Evolutionary conservation across 2,888 invertebrate species (phyloP), one percentile per base, ranked within the genome.

Genomic region (Nemotelus pantherinus): DNA sequence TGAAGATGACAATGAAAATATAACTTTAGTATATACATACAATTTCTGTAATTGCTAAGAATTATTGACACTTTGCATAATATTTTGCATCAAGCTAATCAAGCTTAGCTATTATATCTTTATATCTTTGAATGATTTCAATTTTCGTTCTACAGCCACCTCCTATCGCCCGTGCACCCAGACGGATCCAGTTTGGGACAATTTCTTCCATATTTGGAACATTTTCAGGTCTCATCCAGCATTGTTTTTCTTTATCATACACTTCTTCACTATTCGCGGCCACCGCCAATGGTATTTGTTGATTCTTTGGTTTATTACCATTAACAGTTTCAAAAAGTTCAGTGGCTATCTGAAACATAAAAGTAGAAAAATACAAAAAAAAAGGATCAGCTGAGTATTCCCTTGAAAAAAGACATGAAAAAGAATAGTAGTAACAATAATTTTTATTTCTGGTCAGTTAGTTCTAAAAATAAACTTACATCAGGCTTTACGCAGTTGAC

Each of bases 101-200:
- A 9, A 83, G 75, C 10, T 76, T 80, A 60, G 80, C 81, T 3
- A 85, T 81, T 10, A 82, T 80, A 82, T 91, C 90, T 76, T 91
- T 89, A 82, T 96, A 94, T 81, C 91, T 90, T 6, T 89, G 89
- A 55, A 97, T 93, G 85, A 97, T 95, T 0, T 92, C 89, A 1
- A 96, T 94, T 82, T 93, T 93, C 0, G 96, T 94, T 81, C 96
- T 90, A 86, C 98, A 98, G 83, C 98, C 98, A 0, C 98, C 98
- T 43, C 98, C 97, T 64, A 98, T 90, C 85, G 94, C 95, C 75
- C 90, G 90, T 53, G 94, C 94, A 0, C 97, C 97, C 67, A 93
- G 86, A 77, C 93, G 90, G 75, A 94, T 85, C 97, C 97, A 98
- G 82, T 93, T 92, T 41, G 90, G 89, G 6, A 96, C 91, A 84